Base-by-base conservation (phyloP, 2,113 vertebrate species). In the Calypte anna region DNA sequence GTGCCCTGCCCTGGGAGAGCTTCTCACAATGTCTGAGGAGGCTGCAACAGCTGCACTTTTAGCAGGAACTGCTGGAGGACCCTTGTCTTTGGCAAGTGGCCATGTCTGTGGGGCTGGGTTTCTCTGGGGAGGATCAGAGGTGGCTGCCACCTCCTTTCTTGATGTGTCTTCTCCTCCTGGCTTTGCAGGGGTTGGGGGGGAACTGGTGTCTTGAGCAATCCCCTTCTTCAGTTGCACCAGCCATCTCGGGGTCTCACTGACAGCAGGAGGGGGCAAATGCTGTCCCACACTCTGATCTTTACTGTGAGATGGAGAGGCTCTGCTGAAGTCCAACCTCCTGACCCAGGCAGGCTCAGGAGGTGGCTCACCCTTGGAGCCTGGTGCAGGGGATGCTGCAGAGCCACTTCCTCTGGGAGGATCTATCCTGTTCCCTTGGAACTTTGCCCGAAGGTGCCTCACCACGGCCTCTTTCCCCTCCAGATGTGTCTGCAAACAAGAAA, bases 11-110 rank as follows among this genome's bases (percentile, higher is more conserved):
- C 98, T 82, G 0, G 40, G 94, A 8, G 86, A 6, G 4, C 92
- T 97, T 86, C 73, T 97, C n/a, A 69, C 96, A 46, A 92, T 16
- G 0, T 87, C 87, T 55, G 77, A 89, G 17, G 94, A n/a, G 20
- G 80, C 70, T 48, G 67, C 86, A 36, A 9, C 27, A 27, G 33
- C 46, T 3, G 24, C 0, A 0, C 55, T 55, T 77, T 58, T 93
- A 77, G 80, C 88, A 86, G 70, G 64, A 81, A 57, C 64, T 0
- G 0, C 57, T 21, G 85, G n/a, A 81, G 48, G n/a, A 28, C 21
- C n/a, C n/a, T 67, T 74, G 50, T 36, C 50, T 57, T 86, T 93
- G 90, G 55, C 0, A 0, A 13, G 86, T 10, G 73, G 79, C 91
- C 7, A 0, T 20, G 46, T 68, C 48, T 86, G 87, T 64, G 40